Evolutionary conservation across 2,113 vertebrate species (phyloP), one percentile per base, ranked within the genome.

Genomic region (Petaurus breviceps): DNA sequence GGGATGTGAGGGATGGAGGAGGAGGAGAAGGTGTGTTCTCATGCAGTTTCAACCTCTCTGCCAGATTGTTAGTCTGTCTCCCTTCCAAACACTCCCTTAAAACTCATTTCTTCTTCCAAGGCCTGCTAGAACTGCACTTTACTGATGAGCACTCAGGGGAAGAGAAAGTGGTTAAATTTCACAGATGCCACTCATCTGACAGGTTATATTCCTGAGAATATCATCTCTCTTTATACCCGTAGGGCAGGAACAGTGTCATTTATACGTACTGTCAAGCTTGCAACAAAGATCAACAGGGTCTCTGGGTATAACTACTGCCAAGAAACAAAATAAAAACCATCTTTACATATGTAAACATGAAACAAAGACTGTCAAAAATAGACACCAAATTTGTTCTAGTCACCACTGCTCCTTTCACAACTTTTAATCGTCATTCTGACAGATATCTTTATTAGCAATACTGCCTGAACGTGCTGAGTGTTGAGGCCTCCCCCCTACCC

Each of bases 21-120:
- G n/a, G 54, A 43, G 25, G 54, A 26, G 8, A 28, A 24, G 10
- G 54, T 12, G 22, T 43, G 89, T 49, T 55, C 54, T 53, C 7
- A 68, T 47, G 92, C 25, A 68, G 51, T 91, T 92, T 23, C 11
- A 22, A n/a, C n/a, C 31, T 96, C 89, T 31, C 61, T 54, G 89
- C 23, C 37, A 93, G 77, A 77, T 43, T 19, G 1, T 46, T 84
- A 23, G 7, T 92, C 47, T 90, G 26, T 93, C 57, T 90, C 91
- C 24, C 54, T 92, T 47, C 91, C 50, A 53, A 55, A 24, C 55
- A 89, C 9, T n/a, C 43, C 54, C 57, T 92, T 89, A 28, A 96
- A 94, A 94, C 50, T 61, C 26, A 94, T 94, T 31, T 84, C 37
- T 96, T 91, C 16, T 61, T 55, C 46, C 37, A 49, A 92, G 57